phyloP scores from a whole-genome alignment of 2,888 invertebrate genomes.

The Ophion ventricosus region DNA sequence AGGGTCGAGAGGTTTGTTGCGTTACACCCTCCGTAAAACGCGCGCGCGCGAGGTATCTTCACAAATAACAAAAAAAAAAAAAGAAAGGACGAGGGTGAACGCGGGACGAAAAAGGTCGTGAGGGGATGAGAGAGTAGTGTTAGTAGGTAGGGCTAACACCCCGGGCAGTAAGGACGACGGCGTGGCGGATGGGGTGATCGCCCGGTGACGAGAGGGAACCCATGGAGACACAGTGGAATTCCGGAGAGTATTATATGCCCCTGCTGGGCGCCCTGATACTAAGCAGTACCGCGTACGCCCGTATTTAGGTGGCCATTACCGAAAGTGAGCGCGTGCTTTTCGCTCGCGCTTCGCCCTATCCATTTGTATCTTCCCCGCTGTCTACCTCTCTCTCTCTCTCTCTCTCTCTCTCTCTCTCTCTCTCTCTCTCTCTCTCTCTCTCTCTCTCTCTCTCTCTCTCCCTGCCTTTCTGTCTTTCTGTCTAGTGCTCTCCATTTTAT shows the following conservation, averaged over 20 bases:
- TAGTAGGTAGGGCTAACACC: background rate
- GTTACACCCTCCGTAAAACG: conserved; percentile 42
- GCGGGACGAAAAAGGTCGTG: background rate
- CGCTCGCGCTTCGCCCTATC: conserved; percentile 11
- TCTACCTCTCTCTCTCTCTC: conserved; percentile 19
- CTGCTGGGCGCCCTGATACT: conserved; percentile 64
- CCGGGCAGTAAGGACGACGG: background rate
- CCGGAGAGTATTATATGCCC: conserved; percentile 38
- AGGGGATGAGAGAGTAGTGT: background rate
- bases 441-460: too few species aligned
- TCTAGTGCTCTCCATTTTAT: conserved; percentile 8
- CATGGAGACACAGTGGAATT: conserved; percentile 13
- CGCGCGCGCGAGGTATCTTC: conserved; percentile 26
- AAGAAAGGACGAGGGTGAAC: conserved; percentile 9
- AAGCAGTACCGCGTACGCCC: conserved; percentile 66
- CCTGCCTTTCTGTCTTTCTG: background rate
- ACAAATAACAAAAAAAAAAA: conserved; percentile 23
- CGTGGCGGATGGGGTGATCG: background rate
- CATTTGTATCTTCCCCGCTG: conserved; percentile 6
- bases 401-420: conserved; percentile 8
- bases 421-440: background rate
- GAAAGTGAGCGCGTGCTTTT: conserved; percentile 61
- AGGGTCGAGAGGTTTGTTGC: conserved; percentile 61
- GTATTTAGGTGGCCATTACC: conserved; percentile 70
- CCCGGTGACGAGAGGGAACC: background rate